Base-by-base conservation (phyloP, 2,888 invertebrate genomes). In the Odiellus spinosus region DNA sequence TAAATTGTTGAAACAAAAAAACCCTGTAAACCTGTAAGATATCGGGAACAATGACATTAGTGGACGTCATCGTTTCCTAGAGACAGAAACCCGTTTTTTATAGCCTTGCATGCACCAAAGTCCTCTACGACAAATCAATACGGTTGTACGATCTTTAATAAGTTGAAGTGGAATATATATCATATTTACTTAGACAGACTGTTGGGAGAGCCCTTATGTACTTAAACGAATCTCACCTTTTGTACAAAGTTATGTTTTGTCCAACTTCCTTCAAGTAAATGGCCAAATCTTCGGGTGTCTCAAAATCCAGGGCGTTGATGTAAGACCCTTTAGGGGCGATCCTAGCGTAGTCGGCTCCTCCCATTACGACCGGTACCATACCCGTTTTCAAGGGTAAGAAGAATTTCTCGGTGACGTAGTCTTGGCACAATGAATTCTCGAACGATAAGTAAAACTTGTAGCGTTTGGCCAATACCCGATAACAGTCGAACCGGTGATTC, bases 351-450 rank as follows among this genome's bases (percentile, higher is more conserved):
- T 53, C 45, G 2, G 48, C 51, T 1, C 53, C 55, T 8, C 56
- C 56, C 11, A 54, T 44, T 2, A 56, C 56, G 1, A 56, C 38
- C 2, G 52, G 52, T 10, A 57, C 44, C 49, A 55, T 51, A 45
- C 49, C 46, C 4, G 44, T 45, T 35, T 47, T 49, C 58, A 64
- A 59, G 54, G 63, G 62, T 53, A 58, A 42, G 53, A 63, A 64
- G 46, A 64, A 61, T 49, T 65, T 65, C 53, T 65, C 65, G 8
- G 65, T 63, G 3, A 62, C 62, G 49, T 65, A 65, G 52, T 65
- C 65, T 44, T 59, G 51, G 19, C 56, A 56, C 26, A 53, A 45
- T 2, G 53, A 38, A 39, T 55, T 56, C 26, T 55, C 54, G 20
- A 56, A 55, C 3, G 56, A 46, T 26, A 56, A 38, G 19, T 50